These are phyloP conservation scores for Hemiscyllium ocellatum DNA, from an alignment of 2,113 vertebrate species.

Conservation along the genomic window DNA sequence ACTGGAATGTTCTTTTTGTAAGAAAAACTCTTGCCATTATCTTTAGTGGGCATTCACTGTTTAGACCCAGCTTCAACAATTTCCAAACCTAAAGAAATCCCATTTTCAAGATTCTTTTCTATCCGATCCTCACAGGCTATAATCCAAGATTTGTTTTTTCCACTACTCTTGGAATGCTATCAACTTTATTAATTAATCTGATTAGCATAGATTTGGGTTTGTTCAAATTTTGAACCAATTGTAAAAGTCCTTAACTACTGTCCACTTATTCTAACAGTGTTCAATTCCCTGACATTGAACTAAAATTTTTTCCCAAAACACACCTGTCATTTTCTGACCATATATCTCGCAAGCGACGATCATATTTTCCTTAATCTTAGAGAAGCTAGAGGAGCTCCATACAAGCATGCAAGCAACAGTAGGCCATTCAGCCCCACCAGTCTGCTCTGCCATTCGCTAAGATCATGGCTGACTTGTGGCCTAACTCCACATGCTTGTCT, in stretches of 20 bases:
- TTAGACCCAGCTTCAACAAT: neutral
- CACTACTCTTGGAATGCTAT: neutral
- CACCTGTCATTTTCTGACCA: neutral
- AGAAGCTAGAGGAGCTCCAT: too few species aligned
- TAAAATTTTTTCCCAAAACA: neutral
- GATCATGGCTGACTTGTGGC: too few species aligned
- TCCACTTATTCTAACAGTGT: neutral
- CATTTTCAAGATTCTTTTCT: neutral
- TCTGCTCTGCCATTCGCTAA: too few species aligned
- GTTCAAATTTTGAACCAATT: neutral
- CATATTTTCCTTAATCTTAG: neutral
- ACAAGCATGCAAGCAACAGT: too few species aligned
- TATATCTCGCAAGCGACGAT: neutral
- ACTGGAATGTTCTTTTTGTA: neutral
- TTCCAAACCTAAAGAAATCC: neutral
- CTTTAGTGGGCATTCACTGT: neutral
- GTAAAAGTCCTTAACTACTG: neutral
- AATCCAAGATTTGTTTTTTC: neutral
- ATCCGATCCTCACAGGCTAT: neutral
- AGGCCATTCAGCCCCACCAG: too few species aligned
- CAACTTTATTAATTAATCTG: neutral
- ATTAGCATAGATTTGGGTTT: neutral
- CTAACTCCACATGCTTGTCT: too few species aligned
- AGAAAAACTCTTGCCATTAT: neutral
- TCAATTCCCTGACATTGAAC: neutral